Conservation (phyloP, 1,140 invertebrate species). For the Mactra quadrangularis region DNA sequence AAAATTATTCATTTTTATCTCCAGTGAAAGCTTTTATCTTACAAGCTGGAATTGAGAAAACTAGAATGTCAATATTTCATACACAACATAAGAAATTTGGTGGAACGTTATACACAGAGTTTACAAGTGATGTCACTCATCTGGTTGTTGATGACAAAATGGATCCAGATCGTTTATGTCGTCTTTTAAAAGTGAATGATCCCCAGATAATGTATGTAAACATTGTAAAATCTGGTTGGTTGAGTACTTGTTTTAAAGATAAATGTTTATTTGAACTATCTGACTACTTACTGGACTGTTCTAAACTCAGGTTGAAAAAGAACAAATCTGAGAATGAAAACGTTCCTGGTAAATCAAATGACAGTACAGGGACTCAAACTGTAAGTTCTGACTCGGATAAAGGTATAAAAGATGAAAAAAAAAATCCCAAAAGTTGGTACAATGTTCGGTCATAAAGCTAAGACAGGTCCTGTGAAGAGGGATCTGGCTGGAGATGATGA, state of each 20-base stretch:
- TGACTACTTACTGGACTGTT: conserved; percentile 62
- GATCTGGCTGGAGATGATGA: conserved; percentile 67
- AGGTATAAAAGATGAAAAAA: conserved; percentile 1
- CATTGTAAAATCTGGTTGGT: conserved; percentile 80
- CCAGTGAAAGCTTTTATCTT: conserved; percentile 72
- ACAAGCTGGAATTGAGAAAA: conserved; percentile 80
- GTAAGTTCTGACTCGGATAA: conserved; percentile 2
- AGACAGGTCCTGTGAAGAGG: conserved; percentile 10
- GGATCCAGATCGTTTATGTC: conserved; percentile 75
- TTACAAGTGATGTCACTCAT: conserved; percentile 67
- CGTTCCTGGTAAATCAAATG: conserved; percentile 12
- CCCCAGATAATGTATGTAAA: conserved; percentile 63
- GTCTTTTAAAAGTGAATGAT: conserved; percentile 73
- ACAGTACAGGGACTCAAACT: neutral
- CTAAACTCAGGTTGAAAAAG: neutral
- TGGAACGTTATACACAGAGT: conserved; percentile 64
- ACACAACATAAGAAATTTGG: conserved; percentile 77
- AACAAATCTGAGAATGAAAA: conserved; percentile 17
- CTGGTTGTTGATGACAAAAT: conserved; percentile 81
- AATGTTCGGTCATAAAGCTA: conserved; percentile 64
- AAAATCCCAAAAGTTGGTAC: conserved; percentile 66
- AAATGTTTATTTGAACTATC: conserved; percentile 68
- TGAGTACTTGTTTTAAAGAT: conserved; percentile 79
- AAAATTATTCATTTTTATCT: conserved; percentile 60
- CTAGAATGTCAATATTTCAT: conserved; percentile 77